A percentile compares a stretch with the other conserved stretches of the same genome.
Evolutionary conservation across 2,113 vertebrate genomes (phyloP).

Genomic region (Pongo abelii): DNA sequence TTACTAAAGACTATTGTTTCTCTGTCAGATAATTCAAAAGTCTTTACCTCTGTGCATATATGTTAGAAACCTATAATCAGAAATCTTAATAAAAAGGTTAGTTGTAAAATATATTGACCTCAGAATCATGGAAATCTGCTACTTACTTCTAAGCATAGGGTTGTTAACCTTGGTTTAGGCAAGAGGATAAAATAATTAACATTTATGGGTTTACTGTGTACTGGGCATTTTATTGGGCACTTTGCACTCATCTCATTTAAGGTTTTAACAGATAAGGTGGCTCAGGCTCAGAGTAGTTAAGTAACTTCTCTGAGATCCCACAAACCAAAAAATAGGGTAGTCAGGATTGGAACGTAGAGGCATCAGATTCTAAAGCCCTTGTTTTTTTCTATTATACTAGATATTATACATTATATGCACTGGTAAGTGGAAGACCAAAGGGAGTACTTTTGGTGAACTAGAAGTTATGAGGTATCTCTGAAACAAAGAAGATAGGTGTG

Average conservation of each 20-base stretch:
- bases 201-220: background rate
- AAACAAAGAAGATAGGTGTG: background rate
- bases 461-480: slow-evolving; percentile 12
- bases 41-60: background rate
- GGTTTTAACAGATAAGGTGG: background rate
- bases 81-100: slow-evolving; percentile 42
- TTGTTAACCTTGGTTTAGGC: slow-evolving; percentile 14
- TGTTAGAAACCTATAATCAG: slow-evolving; percentile 14
- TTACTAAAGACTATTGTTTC: slow-evolving; percentile 6
- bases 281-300: slow-evolving; percentile 12
- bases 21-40: slow-evolving; percentile 16
- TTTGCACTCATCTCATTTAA: background rate
- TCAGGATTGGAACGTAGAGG: background rate
- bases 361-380: background rate
- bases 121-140: background rate
- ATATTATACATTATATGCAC: background rate
- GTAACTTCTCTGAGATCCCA: background rate
- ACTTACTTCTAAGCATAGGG: background rate
- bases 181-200: background rate
- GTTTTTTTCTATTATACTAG: background rate
- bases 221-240: background rate
- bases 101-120: slow-evolving; percentile 16
- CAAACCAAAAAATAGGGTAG: background rate
- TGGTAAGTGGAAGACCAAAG: background rate
- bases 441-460: background rate